Conservation (phyloP, 1,140 invertebrate genomes). For the Drosophila sulfurigaster region DNA sequence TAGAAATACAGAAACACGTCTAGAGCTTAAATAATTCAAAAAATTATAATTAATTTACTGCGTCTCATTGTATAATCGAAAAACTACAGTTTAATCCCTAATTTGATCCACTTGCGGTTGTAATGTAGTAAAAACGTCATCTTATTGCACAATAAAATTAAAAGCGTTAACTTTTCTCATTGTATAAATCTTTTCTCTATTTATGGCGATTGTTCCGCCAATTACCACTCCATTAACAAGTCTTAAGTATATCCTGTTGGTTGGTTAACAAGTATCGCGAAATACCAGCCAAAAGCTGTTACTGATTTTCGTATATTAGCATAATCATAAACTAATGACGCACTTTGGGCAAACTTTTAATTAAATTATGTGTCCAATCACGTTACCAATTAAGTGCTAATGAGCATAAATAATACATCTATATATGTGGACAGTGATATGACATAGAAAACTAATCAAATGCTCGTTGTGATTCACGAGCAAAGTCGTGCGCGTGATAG, state of each 20-base stretch:
- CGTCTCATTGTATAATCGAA: too few species aligned
- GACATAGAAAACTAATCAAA: conserved; percentile 43
- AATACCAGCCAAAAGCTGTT: conserved; percentile 9
- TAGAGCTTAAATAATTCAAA: too few species aligned
- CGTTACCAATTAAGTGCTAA: conserved; percentile 19
- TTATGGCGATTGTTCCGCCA: not conserved
- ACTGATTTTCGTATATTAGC: conserved; percentile 20
- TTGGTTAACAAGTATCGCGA: not conserved
- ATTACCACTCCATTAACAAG: not conserved
- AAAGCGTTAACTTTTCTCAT: not conserved
- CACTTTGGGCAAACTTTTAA: conserved; percentile 17
- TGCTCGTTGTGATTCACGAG: conserved; percentile 38
- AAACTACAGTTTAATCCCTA: too few species aligned
- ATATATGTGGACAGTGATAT: conserved; percentile 36
- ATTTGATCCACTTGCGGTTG: too few species aligned
- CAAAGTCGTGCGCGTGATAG: conserved; percentile 29
- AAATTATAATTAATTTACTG: too few species aligned
- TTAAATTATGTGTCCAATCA: conserved; percentile 37
- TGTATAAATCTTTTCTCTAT: not conserved
- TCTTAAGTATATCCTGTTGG: conserved; percentile 7
- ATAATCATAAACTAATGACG: conserved; percentile 42
- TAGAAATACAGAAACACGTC: too few species aligned
- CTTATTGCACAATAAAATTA: too few species aligned
- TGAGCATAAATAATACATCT: conserved; percentile 29
- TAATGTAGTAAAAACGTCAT: too few species aligned